A percentile compares a stretch with the other conserved stretches of the same genome.
phyloP scores from a whole-genome alignment of 1,140 invertebrate genomes.

The Diplogasteroides magnus region DNA sequence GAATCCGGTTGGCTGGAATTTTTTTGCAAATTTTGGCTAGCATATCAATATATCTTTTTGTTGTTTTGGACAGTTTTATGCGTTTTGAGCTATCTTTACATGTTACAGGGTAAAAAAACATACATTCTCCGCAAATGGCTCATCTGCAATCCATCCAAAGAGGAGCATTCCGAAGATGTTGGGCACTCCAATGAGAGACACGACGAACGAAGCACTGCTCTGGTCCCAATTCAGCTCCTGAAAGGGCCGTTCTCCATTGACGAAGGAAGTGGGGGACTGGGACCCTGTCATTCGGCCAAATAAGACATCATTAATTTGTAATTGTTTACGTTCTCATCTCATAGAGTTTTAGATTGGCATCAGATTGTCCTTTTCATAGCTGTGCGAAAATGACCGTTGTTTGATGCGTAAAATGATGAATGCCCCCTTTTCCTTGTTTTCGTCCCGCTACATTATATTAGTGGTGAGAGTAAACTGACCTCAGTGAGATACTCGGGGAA shows the following conservation, averaged over 20 bases:
- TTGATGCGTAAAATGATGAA: neutral
- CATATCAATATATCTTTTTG: too few relatives aligned
- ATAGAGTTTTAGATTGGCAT: too few relatives aligned
- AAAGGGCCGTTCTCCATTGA: neutral
- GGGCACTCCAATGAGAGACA: neutral
- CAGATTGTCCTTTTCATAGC: too few relatives aligned
- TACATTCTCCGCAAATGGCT: too few relatives aligned
- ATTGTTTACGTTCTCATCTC: too few relatives aligned
- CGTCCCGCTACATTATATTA: neutral
- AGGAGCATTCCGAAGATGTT: neutral
- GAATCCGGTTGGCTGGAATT: neutral
- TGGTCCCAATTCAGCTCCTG: neutral
- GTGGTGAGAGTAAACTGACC: neutral
- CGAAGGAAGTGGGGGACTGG: neutral
- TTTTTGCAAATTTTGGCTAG: too few relatives aligned
- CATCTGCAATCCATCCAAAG: neutral
- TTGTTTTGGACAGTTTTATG: too few relatives aligned
- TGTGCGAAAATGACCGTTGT: too few relatives aligned
- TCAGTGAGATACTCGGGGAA: slow-evolving; percentile 14
- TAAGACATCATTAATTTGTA: too few relatives aligned
- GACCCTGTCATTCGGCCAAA: neutral
- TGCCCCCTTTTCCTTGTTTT: neutral
- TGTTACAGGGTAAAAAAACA: too few relatives aligned
- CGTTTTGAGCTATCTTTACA: too few relatives aligned
- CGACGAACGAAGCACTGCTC: neutral